Base-by-base conservation (phyloP, 92 coral and sea anemone species). In the Bergia sp. region DNA sequence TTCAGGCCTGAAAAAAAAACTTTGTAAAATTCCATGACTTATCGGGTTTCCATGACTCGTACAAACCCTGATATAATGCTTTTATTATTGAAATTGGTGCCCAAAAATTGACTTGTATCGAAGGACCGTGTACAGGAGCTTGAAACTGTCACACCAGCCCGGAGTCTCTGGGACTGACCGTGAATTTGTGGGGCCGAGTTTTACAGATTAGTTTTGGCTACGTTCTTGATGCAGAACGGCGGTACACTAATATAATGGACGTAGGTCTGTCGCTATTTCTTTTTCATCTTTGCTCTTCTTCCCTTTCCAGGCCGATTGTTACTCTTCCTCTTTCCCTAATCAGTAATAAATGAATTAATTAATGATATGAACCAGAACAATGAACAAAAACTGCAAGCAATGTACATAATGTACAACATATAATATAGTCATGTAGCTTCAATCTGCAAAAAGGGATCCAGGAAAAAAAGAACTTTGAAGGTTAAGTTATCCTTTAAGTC, bases 231-330 rank as follows among this genome's bases (percentile, higher is more conserved):
- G 7, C 23, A 76, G 45, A 76, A 76, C 29, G 8, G 6, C 20
- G n/a, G 29, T 2, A 20, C n/a, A 61, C 20, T 61, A 21, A 61
- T 18, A 2, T 21, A 18, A 3, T 61, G 23, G 3, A 1, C 2
- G 69, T 15, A 23, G 3, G 58, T 53, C 58, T 36, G 21, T 49
- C 73, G 67, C n/a, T 84, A 58, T 88, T 91, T 89, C 79, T 86
- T 93, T 82, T 88, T 94, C 96, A 96, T 94, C 86, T 92, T 93
- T 67, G 95, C 91, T 82, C 98, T 89, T 44, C 94, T 88, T 73
- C 96, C 93, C 86, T 96, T 96, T 42, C 98, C 98, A 38, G 95
- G 95, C 38, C 98, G 87, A 13, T 88, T 86, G 64, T 90, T 91
- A 71, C 92, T 93, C 50, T 93, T 88, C 90, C 92, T 92, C 55